phyloP scores from a whole-genome alignment of 1,140 invertebrate genomes.

The Hestina assimilis region DNA sequence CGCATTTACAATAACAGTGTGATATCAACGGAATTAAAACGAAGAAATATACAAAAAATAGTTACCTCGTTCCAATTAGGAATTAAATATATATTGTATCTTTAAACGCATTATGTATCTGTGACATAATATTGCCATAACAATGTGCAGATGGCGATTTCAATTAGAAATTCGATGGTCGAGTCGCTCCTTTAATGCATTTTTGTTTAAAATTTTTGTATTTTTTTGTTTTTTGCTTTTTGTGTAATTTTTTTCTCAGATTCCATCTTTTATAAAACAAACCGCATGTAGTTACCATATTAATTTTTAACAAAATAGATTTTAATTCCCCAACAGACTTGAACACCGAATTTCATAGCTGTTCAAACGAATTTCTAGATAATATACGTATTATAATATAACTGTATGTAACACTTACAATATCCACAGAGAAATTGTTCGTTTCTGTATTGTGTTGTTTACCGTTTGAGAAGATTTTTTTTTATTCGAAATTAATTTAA shows the following conservation, averaged over 20 bases:
- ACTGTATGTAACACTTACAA: constrained; percentile 21
- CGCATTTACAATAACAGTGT: constrained; percentile 37
- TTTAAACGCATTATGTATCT: constrained; percentile 14
- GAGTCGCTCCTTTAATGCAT: neutral
- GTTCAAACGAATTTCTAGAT: constrained; percentile 23
- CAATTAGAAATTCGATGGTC: constrained; percentile 9
- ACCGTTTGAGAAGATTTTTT: neutral
- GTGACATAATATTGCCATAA: constrained; percentile 17
- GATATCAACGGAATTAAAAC: constrained; percentile 42
- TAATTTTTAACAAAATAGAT: neutral
- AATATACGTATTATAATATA: constrained; percentile 15
- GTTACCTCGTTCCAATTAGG: constrained; percentile 48
- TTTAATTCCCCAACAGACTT: neutral
- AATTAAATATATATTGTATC: constrained; percentile 20
- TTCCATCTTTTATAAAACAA: neutral
- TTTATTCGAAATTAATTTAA: neutral
- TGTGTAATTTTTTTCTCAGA: too few relatives aligned
- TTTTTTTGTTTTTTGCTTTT: too few relatives aligned
- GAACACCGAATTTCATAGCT: constrained; percentile 19
- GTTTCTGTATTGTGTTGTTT: neutral
- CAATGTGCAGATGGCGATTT: constrained; percentile 5
- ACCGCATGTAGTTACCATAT: too few relatives aligned
- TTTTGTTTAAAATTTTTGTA: too few relatives aligned
- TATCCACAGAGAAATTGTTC: neutral
- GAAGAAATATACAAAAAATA: constrained; percentile 44